Conservation (phyloP, 2,113 vertebrate genomes). For the Labrus mixtus region DNA sequence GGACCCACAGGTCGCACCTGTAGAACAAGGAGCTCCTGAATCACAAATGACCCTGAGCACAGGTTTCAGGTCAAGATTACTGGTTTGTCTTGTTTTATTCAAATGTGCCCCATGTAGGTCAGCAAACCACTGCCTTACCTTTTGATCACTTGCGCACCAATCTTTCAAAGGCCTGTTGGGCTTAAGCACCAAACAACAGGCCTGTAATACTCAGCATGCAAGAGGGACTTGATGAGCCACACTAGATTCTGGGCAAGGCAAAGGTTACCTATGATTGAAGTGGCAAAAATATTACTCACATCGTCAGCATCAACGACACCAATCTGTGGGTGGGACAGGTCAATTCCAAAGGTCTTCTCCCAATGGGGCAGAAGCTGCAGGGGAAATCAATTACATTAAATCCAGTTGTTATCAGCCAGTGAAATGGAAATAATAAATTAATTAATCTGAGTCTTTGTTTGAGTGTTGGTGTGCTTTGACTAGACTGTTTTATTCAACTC, state of each 20-base stretch:
- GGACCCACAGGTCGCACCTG: not conserved
- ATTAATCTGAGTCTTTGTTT: not conserved
- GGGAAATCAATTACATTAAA: not conserved
- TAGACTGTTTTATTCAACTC: not conserved
- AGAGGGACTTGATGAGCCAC: not conserved
- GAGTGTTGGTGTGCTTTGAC: not conserved
- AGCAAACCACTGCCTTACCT: no score
- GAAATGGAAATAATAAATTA: not conserved
- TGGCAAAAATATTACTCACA: constrained; percentile 79
- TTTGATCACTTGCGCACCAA: no score
- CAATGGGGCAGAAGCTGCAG: constrained; percentile 92
- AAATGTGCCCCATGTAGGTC: no score
- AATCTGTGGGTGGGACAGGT: constrained; percentile 91
- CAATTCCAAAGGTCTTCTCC: constrained; percentile 93
- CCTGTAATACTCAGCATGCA: no score
- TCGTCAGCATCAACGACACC: constrained; percentile 92
- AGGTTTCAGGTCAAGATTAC: not conserved
- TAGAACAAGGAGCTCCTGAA: not conserved
- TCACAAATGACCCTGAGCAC: not conserved
- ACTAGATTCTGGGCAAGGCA: not conserved
- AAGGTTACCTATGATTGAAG: not conserved
- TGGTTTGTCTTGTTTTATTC: not conserved
- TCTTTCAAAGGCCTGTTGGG: not conserved
- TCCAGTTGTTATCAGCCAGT: not conserved
- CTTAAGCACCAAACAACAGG: not conserved